phyloP scores from a whole-genome alignment of 2,888 invertebrate genomes.

The Sturmia bella region DNA sequence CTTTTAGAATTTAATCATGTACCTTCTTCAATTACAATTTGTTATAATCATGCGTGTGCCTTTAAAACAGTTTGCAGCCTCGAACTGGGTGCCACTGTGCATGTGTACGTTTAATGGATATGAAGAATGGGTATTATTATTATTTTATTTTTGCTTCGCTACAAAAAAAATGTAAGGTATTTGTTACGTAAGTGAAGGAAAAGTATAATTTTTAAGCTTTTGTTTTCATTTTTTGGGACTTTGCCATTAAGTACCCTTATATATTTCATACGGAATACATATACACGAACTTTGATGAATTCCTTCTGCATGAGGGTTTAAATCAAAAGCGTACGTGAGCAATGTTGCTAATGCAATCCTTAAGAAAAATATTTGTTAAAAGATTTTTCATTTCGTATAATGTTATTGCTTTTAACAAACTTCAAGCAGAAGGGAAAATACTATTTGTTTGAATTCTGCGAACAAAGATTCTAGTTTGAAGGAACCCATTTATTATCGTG shows the following conservation, averaged over 20 bases:
- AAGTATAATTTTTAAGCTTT: neutral
- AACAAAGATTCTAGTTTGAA: neutral
- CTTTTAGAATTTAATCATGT: no score
- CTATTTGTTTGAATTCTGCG: neutral
- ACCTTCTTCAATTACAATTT: no score
- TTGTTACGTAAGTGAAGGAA: no score
- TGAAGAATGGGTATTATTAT: no score
- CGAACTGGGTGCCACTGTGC: no score
- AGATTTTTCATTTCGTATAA: constrained; percentile 33
- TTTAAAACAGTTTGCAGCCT: no score
- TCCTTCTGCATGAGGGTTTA: constrained; percentile 41
- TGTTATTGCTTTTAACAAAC: constrained; percentile 7
- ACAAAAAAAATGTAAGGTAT: no score
- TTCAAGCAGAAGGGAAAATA: neutral
- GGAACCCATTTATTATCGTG: constrained; percentile 10
- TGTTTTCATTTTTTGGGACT: neutral
- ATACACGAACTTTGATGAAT: constrained; percentile 42
- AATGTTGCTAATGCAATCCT: constrained; percentile 35
- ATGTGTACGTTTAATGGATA: no score
- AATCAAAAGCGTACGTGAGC: constrained; percentile 54
- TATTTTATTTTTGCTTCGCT: no score
- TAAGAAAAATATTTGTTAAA: constrained; percentile 30
- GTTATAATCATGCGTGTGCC: no score
- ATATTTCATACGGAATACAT: neutral
- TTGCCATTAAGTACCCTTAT: neutral